Conservation (phyloP, 2,888 invertebrate species). For the Ischnus inquisitorius region DNA sequence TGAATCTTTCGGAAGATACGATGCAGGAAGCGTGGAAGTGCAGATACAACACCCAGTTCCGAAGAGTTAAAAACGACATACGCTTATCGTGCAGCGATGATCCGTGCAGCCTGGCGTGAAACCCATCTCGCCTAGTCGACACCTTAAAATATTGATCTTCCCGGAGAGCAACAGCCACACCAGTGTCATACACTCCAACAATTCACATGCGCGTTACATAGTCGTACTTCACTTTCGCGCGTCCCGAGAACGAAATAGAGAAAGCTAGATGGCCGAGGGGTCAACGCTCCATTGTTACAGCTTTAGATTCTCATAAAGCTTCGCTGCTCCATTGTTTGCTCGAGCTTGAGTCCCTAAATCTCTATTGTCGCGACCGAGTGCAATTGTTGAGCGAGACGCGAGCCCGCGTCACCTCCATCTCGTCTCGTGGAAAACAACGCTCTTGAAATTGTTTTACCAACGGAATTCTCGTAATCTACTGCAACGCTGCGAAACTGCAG, state of each 20-base stretch:
- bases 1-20: background rate
- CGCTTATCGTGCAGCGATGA: conserved; percentile 45
- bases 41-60: background rate
- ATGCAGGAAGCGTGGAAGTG: no score
- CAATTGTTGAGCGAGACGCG: conserved; percentile 71
- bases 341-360: conserved; percentile 78
- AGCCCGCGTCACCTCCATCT: conserved; percentile 43
- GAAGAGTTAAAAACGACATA: background rate
- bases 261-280: conserved; percentile 34
- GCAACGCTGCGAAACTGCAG: background rate
- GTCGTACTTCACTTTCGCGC: conserved; percentile 41
- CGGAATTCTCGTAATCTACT: background rate
- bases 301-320: conserved; percentile 79
- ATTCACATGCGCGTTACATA: conserved; percentile 3
- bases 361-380: conserved; percentile 76
- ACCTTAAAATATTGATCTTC: conserved; percentile 75
- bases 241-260: conserved; percentile 16
- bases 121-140: conserved; percentile 32
- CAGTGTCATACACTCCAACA: conserved; percentile 44
- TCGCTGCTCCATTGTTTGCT: conserved; percentile 75
- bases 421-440: background rate
- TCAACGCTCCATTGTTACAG: conserved; percentile 75
- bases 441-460: background rate
- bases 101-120: conserved; percentile 17
- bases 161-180: conserved; percentile 49